Conservation (phyloP, 2,113 vertebrate species). For the Neomonachus schauinslandi region DNA sequence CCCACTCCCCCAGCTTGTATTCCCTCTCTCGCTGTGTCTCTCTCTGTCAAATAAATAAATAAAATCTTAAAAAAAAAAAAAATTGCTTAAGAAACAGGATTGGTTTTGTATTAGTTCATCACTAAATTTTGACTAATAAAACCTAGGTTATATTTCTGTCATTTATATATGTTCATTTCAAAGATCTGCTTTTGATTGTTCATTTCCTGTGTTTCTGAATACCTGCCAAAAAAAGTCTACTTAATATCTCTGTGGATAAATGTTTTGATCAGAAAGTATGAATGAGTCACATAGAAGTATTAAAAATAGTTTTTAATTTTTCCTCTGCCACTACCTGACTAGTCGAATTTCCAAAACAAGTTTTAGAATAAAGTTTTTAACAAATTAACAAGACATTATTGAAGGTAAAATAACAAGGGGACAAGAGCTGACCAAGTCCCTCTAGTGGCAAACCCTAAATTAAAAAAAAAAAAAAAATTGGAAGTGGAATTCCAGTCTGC, state of each 20-base stretch:
- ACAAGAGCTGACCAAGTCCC: background rate
- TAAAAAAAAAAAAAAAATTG: background rate
- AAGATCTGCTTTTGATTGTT: slow-evolving; percentile 26
- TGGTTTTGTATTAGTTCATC: background rate
- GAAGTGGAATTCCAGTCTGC: background rate
- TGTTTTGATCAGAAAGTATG: slow-evolving; percentile 54
- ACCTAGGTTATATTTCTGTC: background rate
- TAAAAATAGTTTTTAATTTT: slow-evolving; percentile 44
- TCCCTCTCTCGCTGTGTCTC: too few relatives aligned
- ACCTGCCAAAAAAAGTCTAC: slow-evolving; percentile 55
- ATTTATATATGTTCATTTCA: slow-evolving; percentile 41
- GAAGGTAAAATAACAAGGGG: background rate
- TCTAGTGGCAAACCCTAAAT: background rate
- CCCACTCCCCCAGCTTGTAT: too few relatives aligned
- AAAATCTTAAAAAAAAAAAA: too few relatives aligned
- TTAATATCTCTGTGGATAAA: slow-evolving; percentile 37
- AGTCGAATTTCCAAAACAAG: slow-evolving; percentile 45
- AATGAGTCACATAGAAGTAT: slow-evolving; percentile 54
- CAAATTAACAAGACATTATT: background rate
- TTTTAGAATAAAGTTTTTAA: slow-evolving; percentile 5
- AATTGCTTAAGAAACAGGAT: background rate
- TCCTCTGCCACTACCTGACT: background rate
- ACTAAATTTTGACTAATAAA: slow-evolving; percentile 8
- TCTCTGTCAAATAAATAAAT: too few relatives aligned
- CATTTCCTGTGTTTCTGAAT: slow-evolving; percentile 49